Base-by-base conservation (phyloP, 2,888 invertebrate species). In the Drosophila rellima region DNA sequence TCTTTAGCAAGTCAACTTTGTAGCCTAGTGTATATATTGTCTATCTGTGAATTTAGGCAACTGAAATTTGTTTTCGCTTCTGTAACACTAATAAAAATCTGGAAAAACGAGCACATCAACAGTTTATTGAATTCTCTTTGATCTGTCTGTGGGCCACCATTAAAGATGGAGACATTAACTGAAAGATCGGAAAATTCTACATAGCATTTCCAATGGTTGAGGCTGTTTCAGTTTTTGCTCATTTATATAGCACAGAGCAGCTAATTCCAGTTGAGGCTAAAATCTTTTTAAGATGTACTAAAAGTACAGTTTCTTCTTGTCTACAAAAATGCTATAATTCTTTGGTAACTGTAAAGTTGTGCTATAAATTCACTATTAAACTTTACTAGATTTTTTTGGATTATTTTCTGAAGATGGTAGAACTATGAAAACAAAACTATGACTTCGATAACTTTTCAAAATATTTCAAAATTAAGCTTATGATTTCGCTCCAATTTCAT, bases 61-160 rank as follows among this genome's bases (percentile, higher is more conserved):
- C 45, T 77, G 33, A n/a, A 44, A 68, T 51, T 31, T 48, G 23
- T 42, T 35, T 66, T 57, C 39, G 63, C 63, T 51, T 52, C 40
- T 59, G 47, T 72, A 37, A 66, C 45, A 47, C 37, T 45, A 23
- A 7, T 57, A 60, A 54, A 60, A 69, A 69, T 60, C 42, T 47
- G 63, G 5, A 45, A 18, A 31, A 63, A 44, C 54, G 50, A 55
- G 55, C 44, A 44, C 70, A 74, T 78, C 66, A 70, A 74, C 70
- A 59, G 59, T 42, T 70, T 66, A 66, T 56, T 50, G 42, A 52
- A 51, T 56, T 47, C 51, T 37, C 62, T 73, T 78, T 77, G 70
- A 70, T 74, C 68, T 70, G 17, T 7, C 10, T 37, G 7, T 26
- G n/a, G 33, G 8, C 15, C 11, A 44, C 54, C 66, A 60, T 61